Base-by-base conservation (phyloP, 1,140 invertebrate genomes). In the Cheumatopsyche charites region DNA sequence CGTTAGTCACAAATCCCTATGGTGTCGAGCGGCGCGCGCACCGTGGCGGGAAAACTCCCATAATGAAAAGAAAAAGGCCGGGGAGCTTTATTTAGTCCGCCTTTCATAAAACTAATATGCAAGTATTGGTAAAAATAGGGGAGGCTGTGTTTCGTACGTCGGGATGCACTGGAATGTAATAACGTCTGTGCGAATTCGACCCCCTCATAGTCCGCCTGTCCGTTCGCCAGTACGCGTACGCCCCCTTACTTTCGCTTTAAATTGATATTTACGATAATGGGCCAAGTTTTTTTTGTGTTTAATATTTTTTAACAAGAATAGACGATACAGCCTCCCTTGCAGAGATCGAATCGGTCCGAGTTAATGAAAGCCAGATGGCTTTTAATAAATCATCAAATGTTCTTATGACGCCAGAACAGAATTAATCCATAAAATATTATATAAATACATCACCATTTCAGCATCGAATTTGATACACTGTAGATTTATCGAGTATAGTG, bases 251-350 rank as follows among this genome's bases (percentile, higher is more conserved):
- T 36, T 36, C 29, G 29, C 58, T 61, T 49, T 61, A 71, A 73
- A 76, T 76, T 76, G 75, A 76, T 76, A 76, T 76, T 76, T 76
- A 76, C 73, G 75, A 73, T 76, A 76, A 76, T 76, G 70, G 69
- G 15, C 41, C n/a, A 65, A 73, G 75, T 70, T 73, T 76, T 71
- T 73, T 73, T 26, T 11, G 25, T 15, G 43, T 47, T 58, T 58
- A 42, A 12, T 42, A 12, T 58, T 21, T 58, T 58, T 58, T 21
- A 58, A 47, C 43, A 15, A 23, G 52, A 19, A 23, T 58, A 58
- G 19, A 23, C 15, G 47, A 52, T 19, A 52, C 15, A 17, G n/a
- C 47, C 47, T 17, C 19, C 19, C n/a, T 17, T 15, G 55, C 17
- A 58, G 21, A 58, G 13, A 58, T 25, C 55, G 13, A 23, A 19